Conservation (phyloP, 2,113 vertebrate genomes). For the Lamprologus lemairii region DNA sequence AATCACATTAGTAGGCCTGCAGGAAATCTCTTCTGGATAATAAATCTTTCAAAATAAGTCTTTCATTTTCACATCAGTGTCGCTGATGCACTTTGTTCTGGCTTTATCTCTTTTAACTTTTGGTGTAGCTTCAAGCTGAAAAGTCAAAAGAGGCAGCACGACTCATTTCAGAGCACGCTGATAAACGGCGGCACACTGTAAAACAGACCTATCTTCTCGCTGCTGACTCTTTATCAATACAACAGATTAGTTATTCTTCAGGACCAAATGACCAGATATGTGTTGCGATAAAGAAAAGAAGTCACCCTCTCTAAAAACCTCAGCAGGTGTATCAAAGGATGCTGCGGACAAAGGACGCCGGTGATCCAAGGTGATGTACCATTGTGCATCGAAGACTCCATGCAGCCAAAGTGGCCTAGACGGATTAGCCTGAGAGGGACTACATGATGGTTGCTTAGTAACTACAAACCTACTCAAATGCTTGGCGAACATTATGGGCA, state of each 20-base stretch:
- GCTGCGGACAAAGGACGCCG: conserved; percentile 21
- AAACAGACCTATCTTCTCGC: background rate
- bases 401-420: conserved; percentile 36
- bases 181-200: background rate
- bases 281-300: background rate
- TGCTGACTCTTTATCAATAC: background rate
- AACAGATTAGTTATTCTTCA: conserved; percentile 2
- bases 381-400: conserved; percentile 20
- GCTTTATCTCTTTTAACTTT: conserved; percentile 10
- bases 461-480: conserved; percentile 61
- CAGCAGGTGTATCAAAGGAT: background rate
- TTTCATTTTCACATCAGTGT: background rate
- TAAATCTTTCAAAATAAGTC: background rate
- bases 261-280: background rate
- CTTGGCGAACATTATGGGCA: conserved; percentile 29
- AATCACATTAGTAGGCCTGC: background rate
- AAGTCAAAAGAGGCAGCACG: conserved; percentile 5
- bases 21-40: background rate
- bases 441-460: conserved; percentile 70
- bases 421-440: conserved; percentile 60
- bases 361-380: conserved; percentile 44
- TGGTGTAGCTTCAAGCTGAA: background rate
- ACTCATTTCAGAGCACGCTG: conserved; percentile 1
- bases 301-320: background rate
- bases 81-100: background rate